Base-by-base conservation (phyloP, 2,888 invertebrate genomes). In the Meta bourneti region DNA sequence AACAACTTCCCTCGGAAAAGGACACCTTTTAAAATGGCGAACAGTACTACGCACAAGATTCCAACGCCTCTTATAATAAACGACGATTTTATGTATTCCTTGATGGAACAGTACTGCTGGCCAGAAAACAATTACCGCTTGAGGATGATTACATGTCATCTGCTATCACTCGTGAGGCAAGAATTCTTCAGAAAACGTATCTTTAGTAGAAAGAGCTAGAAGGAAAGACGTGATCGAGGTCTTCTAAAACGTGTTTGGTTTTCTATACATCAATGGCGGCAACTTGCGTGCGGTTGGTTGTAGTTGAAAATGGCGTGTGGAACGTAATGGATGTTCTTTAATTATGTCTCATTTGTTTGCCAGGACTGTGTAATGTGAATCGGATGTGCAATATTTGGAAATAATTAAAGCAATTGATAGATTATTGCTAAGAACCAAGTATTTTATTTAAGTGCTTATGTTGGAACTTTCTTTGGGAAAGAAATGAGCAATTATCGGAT, bases 121-220 rank as follows among this genome's bases (percentile, higher is more conserved):
- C n/a, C 9, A 13, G 69, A 69, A 77, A 75, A 77, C 75, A 85
- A 74, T 85, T 85, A 72, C 72, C 54, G 74, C 19, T 69, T 72
- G 52, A 77, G 48, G 34, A 6, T 54, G 77, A 85, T 85, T 77
- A 49, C 77, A 85, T 9, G 85, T 85, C 85, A 85, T 77, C 77
- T 61, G 69, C 71, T 61, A 69, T 85, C 69, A 85, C 77, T 77
- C 77, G 51, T 19, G 34, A 19, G 13, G 49, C 13, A 48, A 13
- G 61, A 69, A 83, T 85, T 61, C 69, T 61, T 48, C 48, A 70
- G n/a, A 34, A 48, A 49, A 48, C 6, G n/a, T 9, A 13, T n/a
- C 13, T 34, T 74, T 61, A 51, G 54, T 69, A n/a, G n/a, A 7
- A 69, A 20, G 49, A 75, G 69, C 69, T 74, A 85, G 75, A 69